Conservation (phyloP, 1,140 invertebrate genomes). For the Drosophila bipectinata region DNA sequence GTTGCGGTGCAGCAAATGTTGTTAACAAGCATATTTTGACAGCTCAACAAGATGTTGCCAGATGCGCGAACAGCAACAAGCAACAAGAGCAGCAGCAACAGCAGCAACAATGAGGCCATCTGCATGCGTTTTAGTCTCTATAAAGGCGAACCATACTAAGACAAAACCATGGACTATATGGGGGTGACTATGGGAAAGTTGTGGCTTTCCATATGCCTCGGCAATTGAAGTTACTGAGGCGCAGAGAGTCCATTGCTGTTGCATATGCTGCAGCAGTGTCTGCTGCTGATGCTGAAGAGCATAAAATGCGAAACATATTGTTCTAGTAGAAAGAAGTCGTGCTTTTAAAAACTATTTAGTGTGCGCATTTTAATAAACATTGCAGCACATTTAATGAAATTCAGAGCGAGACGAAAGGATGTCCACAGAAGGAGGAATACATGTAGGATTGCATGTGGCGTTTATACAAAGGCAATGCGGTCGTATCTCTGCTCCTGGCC, state of each 20-base stretch:
- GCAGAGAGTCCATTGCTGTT: constrained; percentile 62
- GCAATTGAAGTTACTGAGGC: constrained; percentile 61
- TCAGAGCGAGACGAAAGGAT: constrained; percentile 18
- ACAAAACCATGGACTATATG: constrained; percentile 41
- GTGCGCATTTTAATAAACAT: constrained; percentile 78
- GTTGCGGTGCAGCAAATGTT: constrained; percentile 80
- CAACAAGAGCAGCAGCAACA: constrained; percentile 25
- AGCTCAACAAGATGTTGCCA: constrained; percentile 81
- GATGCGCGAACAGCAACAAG: constrained; percentile 72
- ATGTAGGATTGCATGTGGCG: constrained; percentile 7
- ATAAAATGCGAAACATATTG: constrained; percentile 58
- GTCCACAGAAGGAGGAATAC: not conserved
- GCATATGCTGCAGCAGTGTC: constrained; percentile 45
- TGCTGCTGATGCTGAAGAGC: constrained; percentile 33
- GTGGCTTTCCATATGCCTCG: constrained; percentile 47
- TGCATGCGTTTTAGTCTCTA: constrained; percentile 58
- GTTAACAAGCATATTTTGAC: constrained; percentile 82
- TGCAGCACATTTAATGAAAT: constrained; percentile 71
- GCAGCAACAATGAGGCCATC: constrained; percentile 47
- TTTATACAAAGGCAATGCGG: constrained; percentile 16
- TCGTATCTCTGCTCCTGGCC: constrained; percentile 40
- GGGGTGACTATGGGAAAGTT: constrained; percentile 53
- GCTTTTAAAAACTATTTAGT: constrained; percentile 69
- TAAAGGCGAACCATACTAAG: constrained; percentile 63
- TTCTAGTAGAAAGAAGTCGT: constrained; percentile 30